These are phyloP conservation scores for Lutraria rhynchaena DNA, from an alignment of 1,140 invertebrate species.

Conservation along the genomic window DNA sequence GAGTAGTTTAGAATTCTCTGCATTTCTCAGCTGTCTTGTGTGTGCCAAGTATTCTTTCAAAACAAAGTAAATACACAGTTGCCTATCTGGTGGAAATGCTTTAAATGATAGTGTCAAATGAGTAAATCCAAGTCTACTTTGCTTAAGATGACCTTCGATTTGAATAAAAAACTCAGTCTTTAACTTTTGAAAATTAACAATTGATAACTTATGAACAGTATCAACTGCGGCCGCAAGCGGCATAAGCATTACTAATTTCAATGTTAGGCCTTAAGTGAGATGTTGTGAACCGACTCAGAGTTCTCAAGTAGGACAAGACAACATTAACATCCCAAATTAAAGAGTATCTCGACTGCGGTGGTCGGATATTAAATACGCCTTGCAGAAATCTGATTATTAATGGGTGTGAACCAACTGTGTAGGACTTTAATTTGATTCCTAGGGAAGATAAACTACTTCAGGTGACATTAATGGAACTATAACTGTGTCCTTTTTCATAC, in stretches of 20 bases:
- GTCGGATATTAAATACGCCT: not conserved
- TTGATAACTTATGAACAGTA: constrained; percentile 13
- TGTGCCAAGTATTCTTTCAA: constrained; percentile 41
- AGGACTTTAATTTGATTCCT: constrained; percentile 3
- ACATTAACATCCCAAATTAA: not conserved
- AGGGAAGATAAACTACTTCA: constrained; percentile 26
- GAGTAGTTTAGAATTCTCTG: constrained; percentile 26
- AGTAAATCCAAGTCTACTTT: constrained; percentile 35
- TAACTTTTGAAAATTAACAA: constrained; percentile 36
- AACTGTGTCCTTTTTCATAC: constrained; percentile 24
- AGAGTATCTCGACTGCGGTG: not conserved
- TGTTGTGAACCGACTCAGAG: constrained; percentile 14
- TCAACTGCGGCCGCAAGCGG: not conserved
- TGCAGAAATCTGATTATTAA: constrained; percentile 34
- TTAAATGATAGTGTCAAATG: constrained; percentile 7
- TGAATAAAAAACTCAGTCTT: constrained; percentile 30
- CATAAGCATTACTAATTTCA: not conserved
- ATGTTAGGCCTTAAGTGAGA: constrained; percentile 24
- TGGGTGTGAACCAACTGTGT: constrained; percentile 20
- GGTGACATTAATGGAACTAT: constrained; percentile 41
- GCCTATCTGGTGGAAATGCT: constrained; percentile 43
- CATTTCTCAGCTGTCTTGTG: constrained; percentile 11
- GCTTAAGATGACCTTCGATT: constrained; percentile 25
- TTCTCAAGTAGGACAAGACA: not conserved
- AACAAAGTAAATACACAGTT: constrained; percentile 25